Conservation (phyloP, 2,113 vertebrate genomes). For the Vulpes vulpes region DNA sequence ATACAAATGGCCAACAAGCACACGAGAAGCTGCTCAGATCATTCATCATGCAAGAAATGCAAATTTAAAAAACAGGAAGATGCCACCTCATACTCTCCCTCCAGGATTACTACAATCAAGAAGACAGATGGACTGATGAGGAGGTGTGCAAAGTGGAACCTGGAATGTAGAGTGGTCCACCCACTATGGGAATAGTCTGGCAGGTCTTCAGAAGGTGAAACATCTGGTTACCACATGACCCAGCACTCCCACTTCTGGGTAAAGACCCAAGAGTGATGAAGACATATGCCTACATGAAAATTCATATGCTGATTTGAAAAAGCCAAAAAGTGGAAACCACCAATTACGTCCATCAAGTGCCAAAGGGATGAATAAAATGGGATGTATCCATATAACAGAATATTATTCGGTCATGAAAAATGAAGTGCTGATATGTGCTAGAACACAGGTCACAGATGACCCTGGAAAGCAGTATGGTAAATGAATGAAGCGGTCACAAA, state of each 20-base stretch:
- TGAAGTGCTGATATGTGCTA: background rate
- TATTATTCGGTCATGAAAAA: background rate
- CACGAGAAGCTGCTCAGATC: background rate
- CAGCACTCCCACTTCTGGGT: background rate
- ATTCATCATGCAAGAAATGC: background rate
- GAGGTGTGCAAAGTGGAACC: fast-evolving
- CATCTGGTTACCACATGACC: background rate
- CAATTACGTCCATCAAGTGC: background rate
- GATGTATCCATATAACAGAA: too few relatives aligned
- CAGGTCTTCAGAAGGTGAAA: background rate
- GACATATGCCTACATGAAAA: background rate
- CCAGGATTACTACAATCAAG: background rate
- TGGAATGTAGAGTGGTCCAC: fast-evolving
- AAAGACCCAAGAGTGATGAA: too few relatives aligned
- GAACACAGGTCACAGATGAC: too few relatives aligned
- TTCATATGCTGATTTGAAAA: fast-evolving
- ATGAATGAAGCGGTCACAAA: too few relatives aligned
- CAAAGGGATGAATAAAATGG: fast-evolving
- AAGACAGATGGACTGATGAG: background rate
- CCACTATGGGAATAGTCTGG: background rate
- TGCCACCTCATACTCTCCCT: background rate
- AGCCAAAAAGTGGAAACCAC: background rate
- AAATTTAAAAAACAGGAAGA: background rate
- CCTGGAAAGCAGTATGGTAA: too few relatives aligned
- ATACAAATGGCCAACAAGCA: too few relatives aligned